Evolutionary conservation across 2,113 vertebrate genomes (phyloP).

Genomic region (Sinocyclocheilus maitianheensis): DNA sequence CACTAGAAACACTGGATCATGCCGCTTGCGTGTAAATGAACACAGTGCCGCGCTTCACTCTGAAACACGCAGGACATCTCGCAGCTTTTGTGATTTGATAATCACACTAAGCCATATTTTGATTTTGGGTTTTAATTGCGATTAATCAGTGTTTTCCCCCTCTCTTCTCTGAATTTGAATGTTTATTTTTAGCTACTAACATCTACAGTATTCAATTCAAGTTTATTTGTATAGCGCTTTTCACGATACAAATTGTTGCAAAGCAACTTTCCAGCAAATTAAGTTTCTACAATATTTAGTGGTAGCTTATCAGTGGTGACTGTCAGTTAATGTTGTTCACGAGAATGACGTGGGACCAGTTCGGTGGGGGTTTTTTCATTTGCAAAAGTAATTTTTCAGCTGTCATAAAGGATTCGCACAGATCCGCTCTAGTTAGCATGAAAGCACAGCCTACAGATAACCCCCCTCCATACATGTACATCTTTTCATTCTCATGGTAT

Average conservation of each 20-base stretch:
- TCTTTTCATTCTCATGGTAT: background rate
- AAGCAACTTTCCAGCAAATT: too few species aligned
- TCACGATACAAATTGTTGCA: too few species aligned
- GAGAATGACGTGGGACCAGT: background rate
- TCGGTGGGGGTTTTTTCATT: background rate
- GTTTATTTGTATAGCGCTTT: too few species aligned
- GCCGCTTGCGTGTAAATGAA: background rate
- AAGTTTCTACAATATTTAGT: too few species aligned
- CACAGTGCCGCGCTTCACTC: background rate
- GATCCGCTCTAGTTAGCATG: slow-evolving; percentile 6
- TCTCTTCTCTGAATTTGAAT: background rate
- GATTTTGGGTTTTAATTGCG: too few species aligned
- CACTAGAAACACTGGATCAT: background rate
- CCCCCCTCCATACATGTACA: background rate
- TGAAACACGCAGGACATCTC: background rate
- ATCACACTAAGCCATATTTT: background rate
- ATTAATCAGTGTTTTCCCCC: too few species aligned
- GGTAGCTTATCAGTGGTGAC: too few species aligned
- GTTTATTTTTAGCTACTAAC: background rate
- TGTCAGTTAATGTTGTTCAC: background rate
- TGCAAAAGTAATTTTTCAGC: background rate
- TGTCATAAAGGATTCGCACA: background rate
- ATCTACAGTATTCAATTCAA: too few species aligned
- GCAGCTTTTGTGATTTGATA: background rate
- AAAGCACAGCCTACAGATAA: background rate